A percentile compares a stretch with the other conserved stretches of the same genome.
Evolutionary conservation across 2,797 vertebrate genomes (phyloP).

Genomic region (Pelochelys cantorii): DNA sequence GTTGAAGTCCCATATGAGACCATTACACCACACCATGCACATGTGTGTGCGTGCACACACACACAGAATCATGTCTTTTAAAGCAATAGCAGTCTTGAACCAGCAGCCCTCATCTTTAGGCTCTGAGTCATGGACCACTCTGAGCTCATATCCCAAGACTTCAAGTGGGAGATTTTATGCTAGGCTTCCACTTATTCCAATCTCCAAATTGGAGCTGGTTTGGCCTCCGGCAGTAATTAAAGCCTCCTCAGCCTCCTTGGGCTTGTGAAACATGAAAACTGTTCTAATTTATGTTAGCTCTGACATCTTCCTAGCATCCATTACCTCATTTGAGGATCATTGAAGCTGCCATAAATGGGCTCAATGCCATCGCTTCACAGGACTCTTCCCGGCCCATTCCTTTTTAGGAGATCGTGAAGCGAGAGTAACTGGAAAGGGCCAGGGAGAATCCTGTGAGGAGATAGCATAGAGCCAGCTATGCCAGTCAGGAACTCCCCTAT

Average conservation of each 20-base stretch:
- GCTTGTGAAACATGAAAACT: neutral
- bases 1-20: neutral
- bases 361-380: too few species aligned
- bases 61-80: neutral
- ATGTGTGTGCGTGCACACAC: neutral
- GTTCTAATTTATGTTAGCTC: neutral
- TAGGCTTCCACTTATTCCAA: neutral
- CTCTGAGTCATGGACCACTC: neutral
- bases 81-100: neutral
- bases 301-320: neutral
- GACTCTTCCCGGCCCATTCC: too few species aligned
- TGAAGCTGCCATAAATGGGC: neutral
- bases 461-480: neutral
- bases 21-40: neutral
- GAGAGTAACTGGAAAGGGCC: too few species aligned
- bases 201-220: neutral
- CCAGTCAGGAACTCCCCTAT: neutral
- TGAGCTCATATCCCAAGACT: neutral
- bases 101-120: neutral
- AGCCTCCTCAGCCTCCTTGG: neutral
- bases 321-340: neutral
- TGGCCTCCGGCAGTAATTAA: neutral
- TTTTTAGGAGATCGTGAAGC: too few species aligned
- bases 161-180: neutral
- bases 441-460: neutral